Percentiles rank a stretch among this genome's conserved stretches.
Conservation (phyloP, 2,888 invertebrate genomes). For the Copidosoma aretas region DNA sequence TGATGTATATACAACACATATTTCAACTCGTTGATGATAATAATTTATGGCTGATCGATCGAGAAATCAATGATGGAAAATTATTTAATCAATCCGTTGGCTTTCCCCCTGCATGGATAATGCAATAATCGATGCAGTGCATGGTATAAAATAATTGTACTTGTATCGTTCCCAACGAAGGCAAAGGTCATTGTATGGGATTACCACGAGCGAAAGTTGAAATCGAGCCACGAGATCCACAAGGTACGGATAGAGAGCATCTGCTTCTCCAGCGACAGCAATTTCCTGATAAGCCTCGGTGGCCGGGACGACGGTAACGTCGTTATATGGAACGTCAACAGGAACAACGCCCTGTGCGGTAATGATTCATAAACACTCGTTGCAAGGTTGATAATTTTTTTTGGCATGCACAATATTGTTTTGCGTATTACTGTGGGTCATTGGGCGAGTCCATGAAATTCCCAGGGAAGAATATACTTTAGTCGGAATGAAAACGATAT, state of each 20-base stretch:
- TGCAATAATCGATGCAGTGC: no score
- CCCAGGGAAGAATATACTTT: no score
- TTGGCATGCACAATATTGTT: no score
- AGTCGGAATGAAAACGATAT: background rate
- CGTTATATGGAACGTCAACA: constrained; percentile 81
- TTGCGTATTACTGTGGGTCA: no score
- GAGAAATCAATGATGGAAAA: no score
- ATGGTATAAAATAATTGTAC: background rate
- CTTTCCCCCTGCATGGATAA: no score
- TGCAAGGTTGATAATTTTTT: background rate
- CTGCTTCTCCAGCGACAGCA: constrained; percentile 81
- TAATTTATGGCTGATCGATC: no score
- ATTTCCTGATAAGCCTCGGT: constrained; percentile 83
- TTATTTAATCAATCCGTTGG: no score
- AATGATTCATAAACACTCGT: constrained; percentile 25
- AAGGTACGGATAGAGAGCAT: constrained; percentile 88
- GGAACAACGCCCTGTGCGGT: constrained; percentile 65
- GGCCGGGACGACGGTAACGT: constrained; percentile 90
- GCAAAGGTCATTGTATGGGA: constrained; percentile 89
- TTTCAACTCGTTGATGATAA: no score
- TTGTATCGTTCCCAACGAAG: constrained; percentile 49
- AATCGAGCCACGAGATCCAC: constrained; percentile 81
- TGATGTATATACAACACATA: no score
- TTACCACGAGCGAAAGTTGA: constrained; percentile 69
- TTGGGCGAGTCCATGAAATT: no score